A percentile compares a stretch with the other conserved stretches of the same genome.
Evolutionary conservation across 1,140 invertebrate species (phyloP).

Genomic region (Philotrypesis tridentata): DNA sequence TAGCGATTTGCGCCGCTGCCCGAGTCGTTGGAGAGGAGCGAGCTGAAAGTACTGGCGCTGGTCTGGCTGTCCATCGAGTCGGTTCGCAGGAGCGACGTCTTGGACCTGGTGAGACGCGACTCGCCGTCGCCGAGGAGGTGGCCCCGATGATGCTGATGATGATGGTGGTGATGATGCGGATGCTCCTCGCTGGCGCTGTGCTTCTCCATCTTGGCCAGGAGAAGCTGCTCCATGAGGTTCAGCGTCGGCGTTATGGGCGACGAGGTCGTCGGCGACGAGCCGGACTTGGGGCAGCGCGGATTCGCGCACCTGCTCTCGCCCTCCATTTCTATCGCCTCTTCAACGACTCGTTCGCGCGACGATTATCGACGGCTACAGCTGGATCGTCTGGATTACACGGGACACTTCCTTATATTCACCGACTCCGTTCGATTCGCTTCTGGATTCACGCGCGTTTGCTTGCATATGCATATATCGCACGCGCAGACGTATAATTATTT

Average conservation of each 20-base stretch:
- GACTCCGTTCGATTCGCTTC: too few relatives aligned
- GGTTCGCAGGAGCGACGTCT: conserved; percentile 76
- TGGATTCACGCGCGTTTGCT: too few relatives aligned
- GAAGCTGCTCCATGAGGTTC: conserved; percentile 82
- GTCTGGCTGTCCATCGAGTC: conserved; percentile 86
- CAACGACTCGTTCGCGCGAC: too few relatives aligned
- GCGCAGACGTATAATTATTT: too few relatives aligned
- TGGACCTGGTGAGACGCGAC: conserved; percentile 47
- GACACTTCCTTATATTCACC: too few relatives aligned
- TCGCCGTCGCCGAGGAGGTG: background rate
- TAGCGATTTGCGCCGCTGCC: conserved; percentile 62
- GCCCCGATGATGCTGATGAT: too few relatives aligned
- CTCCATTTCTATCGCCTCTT: background rate
- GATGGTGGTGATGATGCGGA: background rate
- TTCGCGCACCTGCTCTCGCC: conserved; percentile 27
- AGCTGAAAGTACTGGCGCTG: conserved; percentile 81
- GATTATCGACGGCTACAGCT: too few relatives aligned
- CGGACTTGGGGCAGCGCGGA: background rate
- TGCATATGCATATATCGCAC: too few relatives aligned
- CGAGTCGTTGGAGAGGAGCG: conserved; percentile 77
- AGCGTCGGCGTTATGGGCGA: conserved; percentile 74
- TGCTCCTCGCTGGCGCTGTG: conserved; percentile 59
- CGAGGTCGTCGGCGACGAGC: background rate
- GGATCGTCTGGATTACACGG: too few relatives aligned
- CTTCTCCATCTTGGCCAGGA: conserved; percentile 84